Base-by-base conservation (phyloP, 2,888 invertebrate genomes). In the Pogonocherus hispidulus region DNA sequence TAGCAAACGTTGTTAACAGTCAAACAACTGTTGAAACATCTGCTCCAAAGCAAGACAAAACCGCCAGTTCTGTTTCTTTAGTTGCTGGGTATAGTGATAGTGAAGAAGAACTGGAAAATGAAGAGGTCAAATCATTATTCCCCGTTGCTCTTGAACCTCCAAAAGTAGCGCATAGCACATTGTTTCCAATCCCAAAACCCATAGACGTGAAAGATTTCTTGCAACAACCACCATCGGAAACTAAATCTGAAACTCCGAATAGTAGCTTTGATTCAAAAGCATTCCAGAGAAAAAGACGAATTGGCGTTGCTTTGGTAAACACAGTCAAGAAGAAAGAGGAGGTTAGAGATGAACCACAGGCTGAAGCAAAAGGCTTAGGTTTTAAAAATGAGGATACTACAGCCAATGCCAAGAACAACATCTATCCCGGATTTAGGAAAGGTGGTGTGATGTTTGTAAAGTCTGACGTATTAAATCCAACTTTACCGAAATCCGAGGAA, bases 1-100 rank as follows among this genome's bases (percentile, higher is more conserved):
- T 84, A 2, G 81, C 82, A 72, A 78, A 78, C 63, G 77, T 81
- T 49, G 79, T 81, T 11, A 69, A 77, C 46, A 65, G 2, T 2
- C 52, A 65, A 1, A 63, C 47, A 14, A 8, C 68, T 8, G 66
- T 66, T 8, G 63, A 69, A 23, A 63, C 22, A 55, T 37, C 47
- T 32, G 41, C 16, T 23, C 22, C 41, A 52, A n/a, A 67, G 46
- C 67, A 63, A 55, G 63, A 46, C 41, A 66, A 59, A 69, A 68
- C 63, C 62, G 44, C 75, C 66, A 72, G 78, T 11, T 81, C 84
- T 0, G 82, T 88, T 72, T 87, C 88, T 0, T 77, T 89, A 49
- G 86, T 89, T 0, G 87, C 89, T n/a, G 87, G 87, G 18, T 89
- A 89, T 69, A 87, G 88, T 69, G 88, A 88, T 72, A 87, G 87